Conservation (phyloP, 92 coral and sea anemone genomes). For the Actinostola sp. region DNA sequence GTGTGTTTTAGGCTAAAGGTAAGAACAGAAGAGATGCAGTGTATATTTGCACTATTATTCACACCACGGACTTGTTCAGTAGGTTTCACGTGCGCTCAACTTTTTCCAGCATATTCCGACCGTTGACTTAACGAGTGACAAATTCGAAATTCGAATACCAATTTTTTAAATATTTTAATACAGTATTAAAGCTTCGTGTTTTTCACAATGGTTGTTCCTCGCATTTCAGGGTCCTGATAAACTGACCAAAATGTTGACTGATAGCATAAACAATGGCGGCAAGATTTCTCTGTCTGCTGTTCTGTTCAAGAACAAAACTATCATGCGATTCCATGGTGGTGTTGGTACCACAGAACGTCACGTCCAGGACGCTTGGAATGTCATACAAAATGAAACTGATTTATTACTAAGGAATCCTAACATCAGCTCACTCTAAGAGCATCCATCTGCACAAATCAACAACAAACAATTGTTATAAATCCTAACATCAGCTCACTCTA, state of each 20-base stretch:
- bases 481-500: no score
- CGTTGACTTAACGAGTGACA: no score
- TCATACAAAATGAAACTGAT: slow-evolving; percentile 16
- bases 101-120: no score
- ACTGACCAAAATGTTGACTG: slow-evolving; percentile 27
- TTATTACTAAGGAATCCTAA: background rate
- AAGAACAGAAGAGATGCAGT: background rate
- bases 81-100: no score
- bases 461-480: no score
- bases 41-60: background rate
- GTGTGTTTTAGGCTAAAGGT: slow-evolving; percentile 64
- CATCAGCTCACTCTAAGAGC: no score
- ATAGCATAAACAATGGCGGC: slow-evolving; percentile 35
- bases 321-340: slow-evolving; percentile 21
- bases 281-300: slow-evolving; percentile 25
- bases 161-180: background rate
- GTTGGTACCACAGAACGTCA: background rate
- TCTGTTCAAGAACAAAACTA: slow-evolving; percentile 1
- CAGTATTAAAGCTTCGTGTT: background rate
- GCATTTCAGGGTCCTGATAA: slow-evolving; percentile 37
- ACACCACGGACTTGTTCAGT: no score
- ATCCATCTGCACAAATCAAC: no score
- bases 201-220: no score
- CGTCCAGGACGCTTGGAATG: slow-evolving; percentile 14
- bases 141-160: background rate